Evolutionary conservation across 2,113 vertebrate genomes (phyloP), one percentile per base, ranked within the genome.

Genomic region (Tor tambroides): DNA sequence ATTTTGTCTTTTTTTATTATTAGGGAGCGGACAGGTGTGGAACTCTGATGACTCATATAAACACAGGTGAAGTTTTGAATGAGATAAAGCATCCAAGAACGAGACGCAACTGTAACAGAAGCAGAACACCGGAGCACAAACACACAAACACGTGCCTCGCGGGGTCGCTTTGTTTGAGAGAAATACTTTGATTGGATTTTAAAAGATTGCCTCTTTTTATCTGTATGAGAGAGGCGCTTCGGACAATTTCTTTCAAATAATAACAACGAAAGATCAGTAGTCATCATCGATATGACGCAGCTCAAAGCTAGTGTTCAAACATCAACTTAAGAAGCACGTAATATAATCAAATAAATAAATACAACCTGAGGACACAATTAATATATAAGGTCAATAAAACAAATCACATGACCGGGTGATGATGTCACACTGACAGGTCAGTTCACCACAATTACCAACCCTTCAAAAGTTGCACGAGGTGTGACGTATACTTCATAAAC

Each of bases 281-380:
- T 86, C 74, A 80, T 67, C 46, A 54, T 10, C 41, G 19, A 83
- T 83, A 71, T 83, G 63, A 69, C 19, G 63, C n/a, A n/a, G 63
- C 80, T 83, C 46, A 83, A 26, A 76, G 38, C 63, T 38, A 51
- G 51, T 56, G 80, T 12, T 38, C 38, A 46, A 63, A 28, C 15
- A 71, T 30, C 32, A 67, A 83, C 49, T 81, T 85, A 89, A 82
- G 78, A 76, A 90, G 86, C 83, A 71, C 86, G 87, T 86, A 86
- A 89, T 91, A 93, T 92, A 92, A 92, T 93, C 94, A 93, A 86
- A 91, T 72, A 89, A 93, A 93, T 94, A 93, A 93, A 94, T 94
- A 94, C 85, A 92, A 93, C 92, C 93, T 93, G 93, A 95, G 93
- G 93, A 93, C 93, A 88, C 91, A 88, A 91, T 92, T 87, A 89